Conservation (phyloP, 1,140 invertebrate genomes). For the Phymorhynchus buccinoides region DNA sequence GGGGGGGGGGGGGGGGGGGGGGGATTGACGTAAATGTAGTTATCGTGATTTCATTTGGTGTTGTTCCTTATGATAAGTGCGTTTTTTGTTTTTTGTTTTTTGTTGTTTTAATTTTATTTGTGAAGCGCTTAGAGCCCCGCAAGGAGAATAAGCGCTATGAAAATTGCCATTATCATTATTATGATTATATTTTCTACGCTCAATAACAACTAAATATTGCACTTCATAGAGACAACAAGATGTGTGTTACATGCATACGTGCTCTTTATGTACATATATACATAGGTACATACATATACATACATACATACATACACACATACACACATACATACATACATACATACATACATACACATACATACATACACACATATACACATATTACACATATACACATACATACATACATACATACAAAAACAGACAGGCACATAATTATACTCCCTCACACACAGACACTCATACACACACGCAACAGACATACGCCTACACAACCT, state of each 20-base stretch:
- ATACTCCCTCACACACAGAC: background rate
- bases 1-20: no score
- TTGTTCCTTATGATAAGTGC: no score
- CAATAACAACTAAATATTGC: no score
- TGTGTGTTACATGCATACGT: background rate
- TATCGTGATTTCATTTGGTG: no score
- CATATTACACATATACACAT: background rate
- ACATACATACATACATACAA: conserved; percentile 7
- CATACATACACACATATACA: background rate
- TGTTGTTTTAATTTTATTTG: no score
- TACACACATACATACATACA: background rate
- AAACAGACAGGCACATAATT: background rate
- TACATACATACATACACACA: background rate
- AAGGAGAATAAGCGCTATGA: no score
- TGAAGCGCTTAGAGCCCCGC: no score
- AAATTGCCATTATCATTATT: no score
- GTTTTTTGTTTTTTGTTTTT: no score
- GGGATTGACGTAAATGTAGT: no score
- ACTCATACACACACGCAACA: background rate
- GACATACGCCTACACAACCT: background rate
- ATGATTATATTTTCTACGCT: no score
- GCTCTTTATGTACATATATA: background rate
- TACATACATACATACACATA: background rate
- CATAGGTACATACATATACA: background rate
- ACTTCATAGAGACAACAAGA: no score